Percentiles rank a stretch among this genome's conserved stretches.
These are phyloP conservation scores for Petaurus breviceps DNA, from an alignment of 2,113 vertebrate genomes.

Conservation along the genomic window DNA sequence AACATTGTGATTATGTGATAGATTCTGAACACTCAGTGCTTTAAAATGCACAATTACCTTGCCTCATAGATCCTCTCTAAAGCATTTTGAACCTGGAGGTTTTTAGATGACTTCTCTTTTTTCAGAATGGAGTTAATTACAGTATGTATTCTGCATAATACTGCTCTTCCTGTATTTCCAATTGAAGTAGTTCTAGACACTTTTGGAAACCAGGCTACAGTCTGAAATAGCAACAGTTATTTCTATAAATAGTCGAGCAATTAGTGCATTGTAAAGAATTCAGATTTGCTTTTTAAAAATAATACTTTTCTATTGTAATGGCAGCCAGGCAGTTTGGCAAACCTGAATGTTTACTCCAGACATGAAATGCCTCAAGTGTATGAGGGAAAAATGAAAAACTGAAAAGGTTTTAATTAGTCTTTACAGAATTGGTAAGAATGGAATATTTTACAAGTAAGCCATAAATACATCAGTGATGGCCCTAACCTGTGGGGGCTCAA, in stretches of 20 bases:
- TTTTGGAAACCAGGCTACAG: constrained; percentile 50
- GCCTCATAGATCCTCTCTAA: constrained; percentile 6
- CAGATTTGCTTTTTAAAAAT: constrained; percentile 21
- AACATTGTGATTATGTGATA: constrained; percentile 6
- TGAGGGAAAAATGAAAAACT: constrained; percentile 51
- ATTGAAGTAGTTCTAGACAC: constrained; percentile 17
- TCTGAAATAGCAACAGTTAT: constrained; percentile 35
- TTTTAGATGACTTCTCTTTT: constrained; percentile 35
- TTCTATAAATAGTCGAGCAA: constrained; percentile 24
- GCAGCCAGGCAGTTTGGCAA: constrained; percentile 51
- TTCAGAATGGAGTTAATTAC: constrained; percentile 40
- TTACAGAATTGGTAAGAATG: constrained; percentile 66
- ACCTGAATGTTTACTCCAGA: constrained; percentile 54
- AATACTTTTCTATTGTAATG: constrained; percentile 51
- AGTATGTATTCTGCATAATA: background rate
- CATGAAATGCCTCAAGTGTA: constrained; percentile 45
- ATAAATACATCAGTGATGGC: constrained; percentile 57
- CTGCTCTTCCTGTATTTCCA: background rate
- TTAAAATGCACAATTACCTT: constrained; percentile 5
- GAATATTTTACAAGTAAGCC: constrained; percentile 63
- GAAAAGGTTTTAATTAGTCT: constrained; percentile 72
- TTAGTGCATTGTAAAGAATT: constrained; percentile 14
- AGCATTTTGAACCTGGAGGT: constrained; percentile 41
- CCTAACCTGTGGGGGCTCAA: background rate
- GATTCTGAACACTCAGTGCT: background rate